Percentiles rank a stretch among this genome's conserved stretches.
Evolutionary conservation across 2,888 invertebrate genomes (phyloP).

Genomic region (Coecobrya sp.): DNA sequence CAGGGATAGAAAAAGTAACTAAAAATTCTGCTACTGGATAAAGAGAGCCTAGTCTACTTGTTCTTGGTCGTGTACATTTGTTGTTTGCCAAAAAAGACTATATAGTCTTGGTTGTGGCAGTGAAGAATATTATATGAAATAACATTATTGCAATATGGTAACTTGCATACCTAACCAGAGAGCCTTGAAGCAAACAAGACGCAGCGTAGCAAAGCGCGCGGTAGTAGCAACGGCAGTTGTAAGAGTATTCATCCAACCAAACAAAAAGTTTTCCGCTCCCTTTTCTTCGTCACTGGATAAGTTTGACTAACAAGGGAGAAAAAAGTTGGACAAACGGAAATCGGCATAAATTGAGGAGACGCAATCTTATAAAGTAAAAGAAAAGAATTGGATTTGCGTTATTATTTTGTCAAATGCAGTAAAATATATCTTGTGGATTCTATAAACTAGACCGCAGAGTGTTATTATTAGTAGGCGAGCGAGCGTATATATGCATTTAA

Average conservation of each 20-base stretch:
- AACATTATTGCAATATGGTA: constrained; percentile 48
- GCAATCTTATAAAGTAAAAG: constrained; percentile 54
- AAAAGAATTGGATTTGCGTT: constrained; percentile 61
- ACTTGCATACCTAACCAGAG: neutral
- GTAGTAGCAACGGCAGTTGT: neutral
- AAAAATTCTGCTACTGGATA: neutral
- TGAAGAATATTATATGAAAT: neutral
- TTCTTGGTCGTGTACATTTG: neutral
- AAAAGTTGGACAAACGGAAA: constrained; percentile 78
- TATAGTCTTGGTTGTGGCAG: neutral
- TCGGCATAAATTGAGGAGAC: constrained; percentile 75
- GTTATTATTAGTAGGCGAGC: constrained; percentile 6
- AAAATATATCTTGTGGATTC: neutral
- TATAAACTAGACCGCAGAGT: constrained; percentile 7
- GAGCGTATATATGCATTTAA: constrained; percentile 25
- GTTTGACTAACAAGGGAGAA: constrained; percentile 71
- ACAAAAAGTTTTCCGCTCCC: constrained; percentile 27
- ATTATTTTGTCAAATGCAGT: constrained; percentile 64
- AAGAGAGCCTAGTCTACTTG: neutral
- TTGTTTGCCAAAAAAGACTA: constrained; percentile 36
- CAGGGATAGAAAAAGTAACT: neutral
- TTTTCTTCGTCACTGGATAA: constrained; percentile 31
- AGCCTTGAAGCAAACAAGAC: neutral
- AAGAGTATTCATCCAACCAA: constrained; percentile 33
- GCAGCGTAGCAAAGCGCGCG: no score